Evolutionary conservation across 2,888 invertebrate genomes (phyloP).

Genomic region (Oeneis ivallda): DNA sequence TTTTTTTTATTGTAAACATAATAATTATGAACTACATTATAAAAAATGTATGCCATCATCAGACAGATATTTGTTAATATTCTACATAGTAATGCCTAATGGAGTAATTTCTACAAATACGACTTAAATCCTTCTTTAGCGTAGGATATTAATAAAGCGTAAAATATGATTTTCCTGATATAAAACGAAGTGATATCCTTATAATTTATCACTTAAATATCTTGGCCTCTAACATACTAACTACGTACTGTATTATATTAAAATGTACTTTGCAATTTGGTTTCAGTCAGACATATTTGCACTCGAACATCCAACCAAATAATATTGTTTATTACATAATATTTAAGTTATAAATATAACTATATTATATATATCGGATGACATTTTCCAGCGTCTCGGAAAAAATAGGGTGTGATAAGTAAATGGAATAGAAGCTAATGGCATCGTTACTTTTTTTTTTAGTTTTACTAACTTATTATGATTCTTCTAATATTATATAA

Average conservation of each 20-base stretch:
- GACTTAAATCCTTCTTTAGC: not conserved
- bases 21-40: not conserved
- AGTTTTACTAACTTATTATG: too few relatives aligned
- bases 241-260: slow-evolving; percentile 61
- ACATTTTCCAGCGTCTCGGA: too few relatives aligned
- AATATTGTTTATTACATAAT: not conserved
- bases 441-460: too few relatives aligned
- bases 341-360: not conserved
- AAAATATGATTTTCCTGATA: not conserved
- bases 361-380: too few relatives aligned
- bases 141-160: slow-evolving; percentile 3
- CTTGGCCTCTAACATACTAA: not conserved
- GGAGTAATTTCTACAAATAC: not conserved
- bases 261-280: slow-evolving; percentile 76
- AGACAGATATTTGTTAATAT: not conserved
- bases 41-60: not conserved
- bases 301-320: not conserved
- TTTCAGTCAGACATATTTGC: slow-evolving; percentile 61
- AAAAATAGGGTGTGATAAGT: too few relatives aligned
- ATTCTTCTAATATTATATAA: too few relatives aligned
- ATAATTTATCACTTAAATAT: not conserved
- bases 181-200: not conserved
- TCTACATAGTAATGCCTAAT: not conserved
- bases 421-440: too few relatives aligned
- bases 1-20: not conserved